Evolutionary conservation across 2,888 invertebrate genomes (phyloP).

Genomic region (Criorhina ranunculi): DNA sequence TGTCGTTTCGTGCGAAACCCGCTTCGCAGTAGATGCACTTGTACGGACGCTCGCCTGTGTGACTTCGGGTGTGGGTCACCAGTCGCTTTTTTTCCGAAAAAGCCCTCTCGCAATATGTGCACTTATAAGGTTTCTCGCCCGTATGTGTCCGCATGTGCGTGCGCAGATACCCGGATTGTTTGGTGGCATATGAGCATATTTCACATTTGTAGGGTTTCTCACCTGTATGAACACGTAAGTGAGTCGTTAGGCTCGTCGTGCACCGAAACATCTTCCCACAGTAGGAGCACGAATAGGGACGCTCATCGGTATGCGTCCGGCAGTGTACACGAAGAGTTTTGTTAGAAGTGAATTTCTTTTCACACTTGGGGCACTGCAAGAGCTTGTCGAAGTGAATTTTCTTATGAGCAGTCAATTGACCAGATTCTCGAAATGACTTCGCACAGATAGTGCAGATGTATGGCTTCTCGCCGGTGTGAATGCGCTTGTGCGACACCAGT

Average conservation of each 20-base stretch:
- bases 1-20: slow-evolving; percentile 67
- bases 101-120: slow-evolving; percentile 59
- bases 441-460: slow-evolving; percentile 52
- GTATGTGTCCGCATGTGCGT: slow-evolving; percentile 71
- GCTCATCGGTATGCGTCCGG: slow-evolving; percentile 71
- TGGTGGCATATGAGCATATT: slow-evolving; percentile 70
- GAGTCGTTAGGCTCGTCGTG: slow-evolving; percentile 62
- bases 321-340: slow-evolving; percentile 70
- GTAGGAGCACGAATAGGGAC: slow-evolving; percentile 58
- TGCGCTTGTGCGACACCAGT: slow-evolving; percentile 70
- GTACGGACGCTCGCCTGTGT: slow-evolving; percentile 68
- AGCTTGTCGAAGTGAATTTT: slow-evolving; percentile 66
- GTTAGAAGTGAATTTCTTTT: slow-evolving; percentile 69
- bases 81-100: slow-evolving; percentile 66
- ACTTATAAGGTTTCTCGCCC: slow-evolving; percentile 64
- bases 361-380: slow-evolving; percentile 66
- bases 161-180: slow-evolving; percentile 66
- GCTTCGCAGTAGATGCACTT: slow-evolving; percentile 68
- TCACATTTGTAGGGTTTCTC: slow-evolving; percentile 72
- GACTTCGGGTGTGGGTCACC: slow-evolving; percentile 64
- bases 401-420: slow-evolving; percentile 64
- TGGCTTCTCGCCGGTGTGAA: slow-evolving; percentile 68
- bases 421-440: slow-evolving; percentile 72
- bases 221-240: slow-evolving; percentile 65
- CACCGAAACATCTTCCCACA: slow-evolving; percentile 67